These are phyloP conservation scores for Dicerorhinus sumatrensis DNA, from an alignment of 2,113 vertebrate species.

Conservation along the genomic window DNA sequence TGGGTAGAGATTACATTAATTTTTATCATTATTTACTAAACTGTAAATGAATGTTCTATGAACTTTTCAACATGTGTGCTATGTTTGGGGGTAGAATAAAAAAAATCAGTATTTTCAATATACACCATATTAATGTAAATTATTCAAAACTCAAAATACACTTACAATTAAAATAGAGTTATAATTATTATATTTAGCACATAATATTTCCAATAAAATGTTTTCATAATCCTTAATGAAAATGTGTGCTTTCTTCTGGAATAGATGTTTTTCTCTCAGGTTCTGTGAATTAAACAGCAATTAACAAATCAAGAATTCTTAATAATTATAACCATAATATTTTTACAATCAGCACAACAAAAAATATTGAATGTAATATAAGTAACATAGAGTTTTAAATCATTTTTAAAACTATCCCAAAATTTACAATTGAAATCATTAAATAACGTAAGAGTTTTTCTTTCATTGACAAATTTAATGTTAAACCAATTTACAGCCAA, in stretches of 20 bases:
- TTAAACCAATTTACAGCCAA: background rate
- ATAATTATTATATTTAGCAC: background rate
- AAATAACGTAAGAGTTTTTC: background rate
- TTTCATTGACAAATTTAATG: background rate
- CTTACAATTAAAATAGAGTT: background rate
- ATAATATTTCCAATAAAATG: background rate
- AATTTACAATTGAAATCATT: background rate
- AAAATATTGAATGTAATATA: background rate
- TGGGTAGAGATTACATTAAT: background rate
- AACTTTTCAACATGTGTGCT: background rate
- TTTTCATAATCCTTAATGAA: background rate
- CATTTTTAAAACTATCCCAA: background rate
- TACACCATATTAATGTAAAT: background rate
- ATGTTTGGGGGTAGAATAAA: background rate
- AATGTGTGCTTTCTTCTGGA: background rate
- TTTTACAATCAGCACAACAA: background rate
- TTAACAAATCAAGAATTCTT: background rate
- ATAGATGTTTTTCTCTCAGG: background rate
- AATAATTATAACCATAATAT: background rate
- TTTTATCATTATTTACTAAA: background rate
- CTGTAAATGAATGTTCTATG: background rate
- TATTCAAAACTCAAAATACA: background rate
- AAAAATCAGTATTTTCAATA: background rate
- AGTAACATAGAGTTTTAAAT: background rate
- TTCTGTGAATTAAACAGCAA: background rate